Evolutionary conservation across 2,113 vertebrate species (phyloP), one percentile per base, ranked within the genome.

Genomic region (Cavia aperea): DNA sequence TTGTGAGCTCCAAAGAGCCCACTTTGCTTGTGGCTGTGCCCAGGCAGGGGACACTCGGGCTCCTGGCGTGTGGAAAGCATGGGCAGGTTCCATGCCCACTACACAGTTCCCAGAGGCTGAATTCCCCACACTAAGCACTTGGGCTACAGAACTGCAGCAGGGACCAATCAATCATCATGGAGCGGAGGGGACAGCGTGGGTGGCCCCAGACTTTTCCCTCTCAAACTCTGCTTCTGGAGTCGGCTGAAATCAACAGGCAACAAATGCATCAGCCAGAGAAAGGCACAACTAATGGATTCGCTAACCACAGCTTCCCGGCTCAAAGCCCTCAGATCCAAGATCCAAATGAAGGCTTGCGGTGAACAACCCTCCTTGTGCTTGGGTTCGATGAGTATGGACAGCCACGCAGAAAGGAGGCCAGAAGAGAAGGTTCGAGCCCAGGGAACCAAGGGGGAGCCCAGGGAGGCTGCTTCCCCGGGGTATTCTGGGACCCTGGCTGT

Each of bases 41-140:
- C 7, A 24, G 75, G 66, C 60, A 73, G 24, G 86, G 36, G 66
- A 39, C 33, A 0, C 0, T 77, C 9, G 10, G n/a, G 58, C 36
- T 43, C 26, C 26, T 60, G 19, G 2, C 1, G 18, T 13, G 5
- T 36, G 12, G 13, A n/a, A 2, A 3, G 12, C 31, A 26, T 13
- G 6, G 68, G 39, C 2, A 86, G 31, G 21, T 51, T 4, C 10
- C 4, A 7, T 1, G 10, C 31, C 2, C 2, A 39, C 62, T 15
- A 7, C n/a, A 15, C 8, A 14, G 9, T 5, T 9, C 7, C 16
- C 75, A 83, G 78, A 58, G 29, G 39, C 23, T 49, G 8, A 0
- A 18, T 15, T 31, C 77, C 54, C 11, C 7, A 16, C 10, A 65
- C 60, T 13, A 51, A 19, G 65, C 31, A 56, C 60, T 77, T 24